Conservation (phyloP, 2,888 invertebrate genomes). For the Eustalomyia histrio region DNA sequence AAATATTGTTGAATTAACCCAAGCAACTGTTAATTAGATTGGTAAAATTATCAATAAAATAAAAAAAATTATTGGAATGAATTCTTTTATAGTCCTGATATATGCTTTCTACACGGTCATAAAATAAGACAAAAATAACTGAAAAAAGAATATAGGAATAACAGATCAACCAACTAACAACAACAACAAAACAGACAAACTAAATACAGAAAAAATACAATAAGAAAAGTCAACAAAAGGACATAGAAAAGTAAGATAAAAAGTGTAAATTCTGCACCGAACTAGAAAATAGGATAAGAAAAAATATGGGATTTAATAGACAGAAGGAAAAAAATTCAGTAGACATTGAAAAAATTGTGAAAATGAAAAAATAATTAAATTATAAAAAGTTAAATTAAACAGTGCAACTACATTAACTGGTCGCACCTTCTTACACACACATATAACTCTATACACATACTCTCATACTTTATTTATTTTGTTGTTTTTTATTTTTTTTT, state of each 20-base stretch:
- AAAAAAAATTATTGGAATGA: no score
- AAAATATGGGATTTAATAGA: constrained; percentile 18
- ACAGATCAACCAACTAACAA: constrained; percentile 23
- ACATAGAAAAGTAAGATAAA: constrained; percentile 43
- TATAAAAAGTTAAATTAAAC: constrained; percentile 5
- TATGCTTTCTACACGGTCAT: constrained; percentile 19
- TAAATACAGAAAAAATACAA: constrained; percentile 45
- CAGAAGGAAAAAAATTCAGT: constrained; percentile 10
- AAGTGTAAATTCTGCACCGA: constrained; percentile 1
- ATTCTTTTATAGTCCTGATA: no score
- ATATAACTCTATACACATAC: constrained; percentile 5
- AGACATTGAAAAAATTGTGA: constrained; percentile 25
- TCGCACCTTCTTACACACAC: constrained; percentile 41
- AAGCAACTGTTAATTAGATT: no score
- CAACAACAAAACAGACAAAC: constrained; percentile 41
- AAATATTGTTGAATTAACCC: no score
- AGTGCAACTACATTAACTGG: not conserved
- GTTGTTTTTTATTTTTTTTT: not conserved
- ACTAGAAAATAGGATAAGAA: constrained; percentile 13
- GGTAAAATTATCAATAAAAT: no score
- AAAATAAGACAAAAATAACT: constrained; percentile 24
- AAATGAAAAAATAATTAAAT: not conserved
- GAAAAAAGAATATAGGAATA: constrained; percentile 27
- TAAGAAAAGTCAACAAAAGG: constrained; percentile 36
- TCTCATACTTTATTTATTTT: not conserved